Conservation (phyloP, 2,113 vertebrate species). For the Burhinus bistriatus region DNA sequence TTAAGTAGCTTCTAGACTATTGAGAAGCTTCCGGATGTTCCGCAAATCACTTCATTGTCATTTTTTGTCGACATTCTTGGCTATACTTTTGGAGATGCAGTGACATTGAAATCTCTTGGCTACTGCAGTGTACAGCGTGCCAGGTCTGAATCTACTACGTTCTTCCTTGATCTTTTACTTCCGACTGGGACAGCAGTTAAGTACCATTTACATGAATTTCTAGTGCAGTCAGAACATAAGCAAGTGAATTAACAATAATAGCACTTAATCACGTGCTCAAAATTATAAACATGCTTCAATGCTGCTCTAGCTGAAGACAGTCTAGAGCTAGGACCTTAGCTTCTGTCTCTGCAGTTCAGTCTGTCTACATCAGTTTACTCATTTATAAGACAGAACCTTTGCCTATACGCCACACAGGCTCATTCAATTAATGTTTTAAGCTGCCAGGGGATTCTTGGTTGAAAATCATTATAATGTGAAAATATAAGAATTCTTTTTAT, state of each 20-base stretch:
- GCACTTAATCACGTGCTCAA: neutral
- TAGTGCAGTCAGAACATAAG: neutral
- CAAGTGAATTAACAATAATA: neutral
- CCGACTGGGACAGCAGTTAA: neutral
- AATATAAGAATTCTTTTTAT: neutral
- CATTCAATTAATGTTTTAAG: constrained; percentile 26
- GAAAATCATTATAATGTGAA: neutral
- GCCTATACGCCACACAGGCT: neutral
- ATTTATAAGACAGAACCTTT: neutral
- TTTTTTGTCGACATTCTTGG: neutral
- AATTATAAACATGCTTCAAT: neutral
- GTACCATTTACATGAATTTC: neutral
- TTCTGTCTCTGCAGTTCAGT: neutral
- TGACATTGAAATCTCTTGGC: neutral
- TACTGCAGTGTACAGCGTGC: accelerated
- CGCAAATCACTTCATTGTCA: neutral
- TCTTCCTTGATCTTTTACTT: neutral
- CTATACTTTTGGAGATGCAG: neutral
- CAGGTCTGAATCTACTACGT: accelerated
- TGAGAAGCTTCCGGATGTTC: neutral
- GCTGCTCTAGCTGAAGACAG: neutral
- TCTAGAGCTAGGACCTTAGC: neutral
- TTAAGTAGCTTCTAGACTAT: neutral
- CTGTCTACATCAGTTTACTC: neutral
- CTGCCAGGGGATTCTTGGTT: neutral